phyloP scores from a whole-genome alignment of 1,140 invertebrate genomes.

The Drosophila novamexicana region DNA sequence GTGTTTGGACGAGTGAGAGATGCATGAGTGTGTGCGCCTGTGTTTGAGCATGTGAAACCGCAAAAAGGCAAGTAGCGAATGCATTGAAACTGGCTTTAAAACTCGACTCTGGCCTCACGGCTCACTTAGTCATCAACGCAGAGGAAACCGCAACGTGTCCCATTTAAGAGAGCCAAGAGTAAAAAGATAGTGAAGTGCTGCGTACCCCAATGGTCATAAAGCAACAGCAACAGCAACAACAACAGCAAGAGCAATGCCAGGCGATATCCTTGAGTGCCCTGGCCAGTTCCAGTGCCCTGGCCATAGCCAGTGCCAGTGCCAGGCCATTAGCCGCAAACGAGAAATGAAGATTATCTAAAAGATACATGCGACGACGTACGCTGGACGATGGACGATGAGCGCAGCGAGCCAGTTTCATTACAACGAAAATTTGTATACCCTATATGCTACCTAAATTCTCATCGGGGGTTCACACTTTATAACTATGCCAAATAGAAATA shows the following conservation, averaged over 20 bases:
- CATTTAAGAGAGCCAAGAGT: slow-evolving; percentile 65
- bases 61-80: slow-evolving; percentile 76
- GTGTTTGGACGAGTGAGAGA: slow-evolving; percentile 19
- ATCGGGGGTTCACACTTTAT: background rate
- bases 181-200: slow-evolving; percentile 59
- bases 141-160: slow-evolving; percentile 80
- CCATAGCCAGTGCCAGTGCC: slow-evolving; percentile 47
- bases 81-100: slow-evolving; percentile 58
- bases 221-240: slow-evolving; percentile 34
- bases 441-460: background rate
- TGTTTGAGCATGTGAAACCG: slow-evolving; percentile 47
- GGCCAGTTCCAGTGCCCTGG: slow-evolving; percentile 52
- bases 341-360: slow-evolving; percentile 83
- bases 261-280: slow-evolving; percentile 79
- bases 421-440: slow-evolving; percentile 53
- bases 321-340: slow-evolving; percentile 82
- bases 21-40: slow-evolving; percentile 32
- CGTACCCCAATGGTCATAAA: slow-evolving; percentile 51
- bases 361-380: slow-evolving; percentile 67
- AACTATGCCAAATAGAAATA: no score
- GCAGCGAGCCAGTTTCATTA: slow-evolving; percentile 70
- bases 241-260: slow-evolving; percentile 44
- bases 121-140: slow-evolving; percentile 76
- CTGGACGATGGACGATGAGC: slow-evolving; percentile 25
- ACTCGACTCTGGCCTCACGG: slow-evolving; percentile 42